These are phyloP conservation scores for Hyla sarda DNA, from an alignment of 2,113 vertebrate genomes.

Conservation along the genomic window DNA sequence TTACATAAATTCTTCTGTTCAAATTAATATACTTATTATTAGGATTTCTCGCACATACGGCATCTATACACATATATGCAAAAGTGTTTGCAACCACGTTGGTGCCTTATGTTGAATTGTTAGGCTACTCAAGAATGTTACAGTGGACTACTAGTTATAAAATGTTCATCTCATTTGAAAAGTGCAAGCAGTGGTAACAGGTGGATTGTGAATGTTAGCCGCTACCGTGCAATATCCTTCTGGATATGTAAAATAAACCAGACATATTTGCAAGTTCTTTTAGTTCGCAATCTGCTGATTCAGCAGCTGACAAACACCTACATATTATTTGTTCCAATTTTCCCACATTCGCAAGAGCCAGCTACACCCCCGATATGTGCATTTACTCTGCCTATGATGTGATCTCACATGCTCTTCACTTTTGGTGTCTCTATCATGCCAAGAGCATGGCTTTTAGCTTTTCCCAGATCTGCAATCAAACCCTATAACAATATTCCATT, in stretches of 20 bases:
- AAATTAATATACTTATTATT: too few relatives aligned
- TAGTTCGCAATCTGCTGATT: background rate
- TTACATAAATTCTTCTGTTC: too few relatives aligned
- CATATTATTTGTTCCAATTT: background rate
- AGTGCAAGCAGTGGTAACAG: too few relatives aligned
- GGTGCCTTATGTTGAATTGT: too few relatives aligned
- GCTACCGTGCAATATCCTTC: too few relatives aligned
- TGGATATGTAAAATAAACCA: background rate
- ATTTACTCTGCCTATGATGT: background rate
- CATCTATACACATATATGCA: too few relatives aligned
- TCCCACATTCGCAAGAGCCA: background rate
- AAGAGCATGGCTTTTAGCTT: background rate
- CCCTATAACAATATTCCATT: background rate
- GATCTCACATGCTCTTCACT: background rate
- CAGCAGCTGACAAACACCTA: background rate
- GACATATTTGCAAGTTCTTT: background rate
- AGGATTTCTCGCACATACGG: too few relatives aligned
- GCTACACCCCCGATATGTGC: background rate
- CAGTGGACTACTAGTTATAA: too few relatives aligned
- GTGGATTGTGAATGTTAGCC: too few relatives aligned
- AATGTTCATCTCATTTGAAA: too few relatives aligned
- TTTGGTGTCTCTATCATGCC: background rate
- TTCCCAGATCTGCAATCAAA: conserved; percentile 2
- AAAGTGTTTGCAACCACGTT: too few relatives aligned
- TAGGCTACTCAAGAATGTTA: too few relatives aligned